A percentile compares a stretch with the other conserved stretches of the same genome.
Evolutionary conservation across 2,113 vertebrate genomes (phyloP).

Genomic region (Oreochromis tanganicae): DNA sequence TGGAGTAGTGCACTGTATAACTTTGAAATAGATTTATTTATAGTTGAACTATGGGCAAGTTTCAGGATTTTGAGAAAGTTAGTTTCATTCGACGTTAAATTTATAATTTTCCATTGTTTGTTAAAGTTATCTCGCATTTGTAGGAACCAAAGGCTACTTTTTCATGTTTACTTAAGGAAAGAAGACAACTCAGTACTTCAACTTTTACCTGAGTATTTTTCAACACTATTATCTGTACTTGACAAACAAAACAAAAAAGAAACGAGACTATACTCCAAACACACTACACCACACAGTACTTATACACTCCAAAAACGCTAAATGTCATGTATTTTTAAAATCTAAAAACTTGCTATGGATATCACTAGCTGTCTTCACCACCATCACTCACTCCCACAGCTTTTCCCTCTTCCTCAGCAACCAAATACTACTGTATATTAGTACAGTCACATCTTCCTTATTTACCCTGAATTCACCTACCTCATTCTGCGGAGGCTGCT

Average conservation of each 20-base stretch:
- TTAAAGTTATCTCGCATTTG: neutral
- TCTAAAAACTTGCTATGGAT: neutral
- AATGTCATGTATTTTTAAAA: neutral
- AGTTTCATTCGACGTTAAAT: neutral
- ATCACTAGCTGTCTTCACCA: neutral
- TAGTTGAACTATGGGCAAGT: neutral
- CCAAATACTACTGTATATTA: neutral
- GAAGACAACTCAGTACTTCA: neutral
- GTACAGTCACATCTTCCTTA: neutral
- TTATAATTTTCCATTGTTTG: neutral
- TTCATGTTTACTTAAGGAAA: neutral
- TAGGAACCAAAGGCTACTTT: neutral
- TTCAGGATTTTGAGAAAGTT: neutral
- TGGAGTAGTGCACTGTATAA: neutral
- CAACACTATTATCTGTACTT: no score
- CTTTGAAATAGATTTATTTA: neutral
- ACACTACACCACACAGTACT: neutral
- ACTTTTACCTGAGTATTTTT: no score
- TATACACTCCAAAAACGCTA: neutral
- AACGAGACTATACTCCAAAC: neutral
- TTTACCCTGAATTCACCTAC: constrained; percentile 51
- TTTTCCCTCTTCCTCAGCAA: neutral
- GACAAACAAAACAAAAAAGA: neutral
- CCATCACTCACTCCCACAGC: neutral
- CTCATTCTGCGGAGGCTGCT: constrained; percentile 77